Conservation (phyloP, 2,888 invertebrate genomes). For the Hypomecis atomaria region DNA sequence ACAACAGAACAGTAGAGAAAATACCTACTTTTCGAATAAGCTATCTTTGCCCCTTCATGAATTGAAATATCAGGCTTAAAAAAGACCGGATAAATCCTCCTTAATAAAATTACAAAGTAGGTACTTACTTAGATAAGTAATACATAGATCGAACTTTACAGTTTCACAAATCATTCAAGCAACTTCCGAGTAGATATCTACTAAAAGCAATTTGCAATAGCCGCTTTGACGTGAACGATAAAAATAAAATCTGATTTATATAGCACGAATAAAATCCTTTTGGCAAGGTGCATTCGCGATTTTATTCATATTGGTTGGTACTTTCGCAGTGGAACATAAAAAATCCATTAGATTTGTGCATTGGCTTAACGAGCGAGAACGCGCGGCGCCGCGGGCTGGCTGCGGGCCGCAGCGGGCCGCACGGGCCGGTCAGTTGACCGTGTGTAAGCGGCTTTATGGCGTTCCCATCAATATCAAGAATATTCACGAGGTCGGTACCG, state of each 20-base stretch:
- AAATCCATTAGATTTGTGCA: slow-evolving; percentile 77
- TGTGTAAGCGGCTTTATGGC: slow-evolving; percentile 70
- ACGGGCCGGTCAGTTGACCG: slow-evolving; percentile 57
- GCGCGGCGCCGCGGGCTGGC: slow-evolving; percentile 40
- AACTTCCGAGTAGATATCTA: slow-evolving; percentile 39
- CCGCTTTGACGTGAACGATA: slow-evolving; percentile 45
- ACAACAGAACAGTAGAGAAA: no score
- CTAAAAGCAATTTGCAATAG: slow-evolving; percentile 39
- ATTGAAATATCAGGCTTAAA: background rate
- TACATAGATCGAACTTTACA: background rate
- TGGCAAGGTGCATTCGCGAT: slow-evolving; percentile 67
- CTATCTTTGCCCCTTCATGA: no score
- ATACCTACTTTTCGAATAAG: no score
- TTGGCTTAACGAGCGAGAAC: slow-evolving; percentile 56
- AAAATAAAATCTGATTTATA: slow-evolving; percentile 59
- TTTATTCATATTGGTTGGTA: slow-evolving; percentile 66
- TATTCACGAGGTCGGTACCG: slow-evolving; percentile 26
- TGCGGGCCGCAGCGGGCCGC: slow-evolving; percentile 17
- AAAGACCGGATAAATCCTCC: no score
- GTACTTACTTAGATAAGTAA: background rate
- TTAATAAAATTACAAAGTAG: no score
- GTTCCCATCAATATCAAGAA: slow-evolving; percentile 44
- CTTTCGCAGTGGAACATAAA: slow-evolving; percentile 68
- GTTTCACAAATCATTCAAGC: slow-evolving; percentile 19
- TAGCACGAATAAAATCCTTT: slow-evolving; percentile 57